Conservation (phyloP, 1,140 invertebrate species). For the Triops cancriformis region DNA sequence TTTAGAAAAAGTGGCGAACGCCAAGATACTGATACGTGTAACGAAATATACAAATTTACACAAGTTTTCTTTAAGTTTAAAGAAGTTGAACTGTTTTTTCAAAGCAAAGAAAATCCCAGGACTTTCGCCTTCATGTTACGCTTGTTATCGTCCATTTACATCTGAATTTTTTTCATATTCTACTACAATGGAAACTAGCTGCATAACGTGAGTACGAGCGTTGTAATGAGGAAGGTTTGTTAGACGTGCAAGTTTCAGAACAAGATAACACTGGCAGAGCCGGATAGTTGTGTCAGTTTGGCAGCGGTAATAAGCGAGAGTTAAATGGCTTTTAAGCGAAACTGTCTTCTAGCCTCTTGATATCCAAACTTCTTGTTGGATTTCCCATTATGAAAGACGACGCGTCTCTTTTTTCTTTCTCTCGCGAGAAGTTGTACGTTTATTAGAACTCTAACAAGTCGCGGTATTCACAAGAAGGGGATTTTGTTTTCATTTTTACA, state of each 20-base stretch:
- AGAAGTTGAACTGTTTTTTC: too few relatives aligned
- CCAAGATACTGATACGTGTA: too few relatives aligned
- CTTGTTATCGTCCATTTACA: not conserved
- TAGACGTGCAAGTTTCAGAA: constrained; percentile 6
- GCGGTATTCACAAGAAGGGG: too few relatives aligned
- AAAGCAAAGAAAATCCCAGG: too few relatives aligned
- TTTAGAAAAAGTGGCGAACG: not conserved
- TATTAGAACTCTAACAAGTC: too few relatives aligned
- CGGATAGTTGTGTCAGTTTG: not conserved
- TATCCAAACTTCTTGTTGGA: not conserved
- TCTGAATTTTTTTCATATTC: not conserved
- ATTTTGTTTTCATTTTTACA: too few relatives aligned
- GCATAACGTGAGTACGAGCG: not conserved
- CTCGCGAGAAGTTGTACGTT: too few relatives aligned
- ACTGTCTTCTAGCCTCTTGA: not conserved
- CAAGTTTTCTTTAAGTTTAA: too few relatives aligned
- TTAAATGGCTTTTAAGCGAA: not conserved
- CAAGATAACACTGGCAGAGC: not conserved
- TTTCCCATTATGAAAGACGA: not conserved
- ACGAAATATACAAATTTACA: too few relatives aligned
- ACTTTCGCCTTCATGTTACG: too few relatives aligned
- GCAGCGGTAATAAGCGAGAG: not conserved
- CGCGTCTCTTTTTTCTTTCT: too few relatives aligned
- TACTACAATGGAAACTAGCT: not conserved
- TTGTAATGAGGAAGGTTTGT: not conserved